Conservation (phyloP, 2,797 vertebrate genomes). For the Pogonophryne albipinna region DNA sequence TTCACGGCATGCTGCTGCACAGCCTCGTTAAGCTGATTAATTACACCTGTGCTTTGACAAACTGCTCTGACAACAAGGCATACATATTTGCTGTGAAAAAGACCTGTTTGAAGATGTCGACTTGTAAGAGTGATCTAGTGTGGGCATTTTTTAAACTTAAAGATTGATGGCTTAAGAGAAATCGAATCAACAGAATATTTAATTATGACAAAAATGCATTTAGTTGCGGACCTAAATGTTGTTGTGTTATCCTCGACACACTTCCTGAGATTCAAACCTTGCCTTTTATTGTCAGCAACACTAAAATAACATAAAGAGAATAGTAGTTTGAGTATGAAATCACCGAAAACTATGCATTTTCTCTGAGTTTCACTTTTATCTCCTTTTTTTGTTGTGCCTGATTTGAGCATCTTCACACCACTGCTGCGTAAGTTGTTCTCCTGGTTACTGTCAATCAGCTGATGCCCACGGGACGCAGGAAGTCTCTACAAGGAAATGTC, state of each 20-base stretch:
- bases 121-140: neutral
- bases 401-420: neutral
- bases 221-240: neutral
- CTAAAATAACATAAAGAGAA: neutral
- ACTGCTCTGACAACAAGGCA: slow-evolving; percentile 8
- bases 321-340: neutral
- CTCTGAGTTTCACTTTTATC: neutral
- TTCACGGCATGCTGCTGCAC: slow-evolving; percentile 1
- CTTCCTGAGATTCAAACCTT: neutral
- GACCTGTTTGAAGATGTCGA: neutral
- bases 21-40: slow-evolving; percentile 52
- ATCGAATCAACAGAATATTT: neutral
- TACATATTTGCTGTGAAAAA: slow-evolving; percentile 10
- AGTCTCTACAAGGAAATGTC: neutral
- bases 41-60: slow-evolving; percentile 39
- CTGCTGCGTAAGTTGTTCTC: neutral
- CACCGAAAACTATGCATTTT: too few species aligned
- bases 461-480: neutral
- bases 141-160: neutral
- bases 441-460: slow-evolving; percentile 18
- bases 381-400: neutral
- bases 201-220: neutral
- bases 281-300: neutral
- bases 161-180: neutral
- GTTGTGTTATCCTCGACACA: neutral